Conservation (phyloP, 2,797 vertebrate genomes). For the Antennarius maculatus region DNA sequence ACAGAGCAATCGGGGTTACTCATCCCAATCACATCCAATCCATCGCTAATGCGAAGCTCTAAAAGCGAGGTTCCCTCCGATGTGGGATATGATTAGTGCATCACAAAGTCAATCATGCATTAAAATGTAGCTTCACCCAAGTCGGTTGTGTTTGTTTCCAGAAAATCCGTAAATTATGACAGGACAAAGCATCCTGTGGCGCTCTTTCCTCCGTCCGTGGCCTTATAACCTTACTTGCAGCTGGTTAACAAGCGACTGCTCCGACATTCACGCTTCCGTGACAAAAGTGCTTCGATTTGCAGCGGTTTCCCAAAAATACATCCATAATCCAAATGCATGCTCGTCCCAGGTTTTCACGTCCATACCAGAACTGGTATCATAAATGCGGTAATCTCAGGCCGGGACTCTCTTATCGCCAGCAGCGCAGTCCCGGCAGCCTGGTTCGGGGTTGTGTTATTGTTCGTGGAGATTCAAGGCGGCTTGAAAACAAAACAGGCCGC, state of each 20-base stretch:
- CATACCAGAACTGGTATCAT: constrained; percentile 29
- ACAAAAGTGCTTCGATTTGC: constrained; percentile 43
- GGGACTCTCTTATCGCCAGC: constrained; percentile 14
- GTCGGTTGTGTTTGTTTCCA: constrained; percentile 35
- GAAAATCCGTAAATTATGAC: constrained; percentile 24
- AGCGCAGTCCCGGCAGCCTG: constrained; percentile 51
- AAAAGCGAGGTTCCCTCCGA: not conserved
- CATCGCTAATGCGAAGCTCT: constrained; percentile 37
- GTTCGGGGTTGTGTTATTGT: constrained; percentile 79
- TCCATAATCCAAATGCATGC: constrained; percentile 50
- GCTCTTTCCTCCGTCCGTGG: constrained; percentile 45
- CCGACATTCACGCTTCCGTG: constrained; percentile 44
- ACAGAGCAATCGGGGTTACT: constrained; percentile 35
- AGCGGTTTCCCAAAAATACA: constrained; percentile 12
- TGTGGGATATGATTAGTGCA: constrained; percentile 4
- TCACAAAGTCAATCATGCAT: constrained; percentile 28
- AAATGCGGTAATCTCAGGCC: constrained; percentile 24
- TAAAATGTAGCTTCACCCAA: constrained; percentile 41
- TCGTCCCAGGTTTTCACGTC: constrained; percentile 28
- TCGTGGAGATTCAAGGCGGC: constrained; percentile 77
- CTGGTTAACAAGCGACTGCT: constrained; percentile 32
- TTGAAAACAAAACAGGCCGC: constrained; percentile 82
- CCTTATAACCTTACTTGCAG: constrained; percentile 35
- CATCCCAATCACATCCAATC: constrained; percentile 62
- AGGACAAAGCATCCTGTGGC: constrained; percentile 61